Conservation (phyloP, 2,113 vertebrate genomes). For the Daubentonia madagascariensis region DNA sequence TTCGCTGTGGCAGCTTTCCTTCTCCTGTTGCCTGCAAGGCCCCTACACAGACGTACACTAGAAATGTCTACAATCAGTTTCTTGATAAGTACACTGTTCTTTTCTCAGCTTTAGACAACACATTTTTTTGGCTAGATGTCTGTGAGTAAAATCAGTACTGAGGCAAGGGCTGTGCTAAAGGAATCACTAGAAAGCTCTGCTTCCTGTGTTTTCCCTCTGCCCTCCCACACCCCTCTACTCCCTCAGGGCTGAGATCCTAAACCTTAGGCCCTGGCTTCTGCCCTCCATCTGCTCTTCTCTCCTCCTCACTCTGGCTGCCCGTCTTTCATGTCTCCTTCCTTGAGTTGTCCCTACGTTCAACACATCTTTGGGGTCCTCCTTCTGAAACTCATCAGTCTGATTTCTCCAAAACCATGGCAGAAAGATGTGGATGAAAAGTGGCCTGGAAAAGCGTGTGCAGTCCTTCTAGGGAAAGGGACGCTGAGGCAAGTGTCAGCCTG, state of each 20-base stretch:
- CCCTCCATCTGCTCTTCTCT: neutral
- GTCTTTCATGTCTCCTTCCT: neutral
- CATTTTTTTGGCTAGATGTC: neutral
- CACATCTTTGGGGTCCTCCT: neutral
- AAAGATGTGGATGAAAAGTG: neutral
- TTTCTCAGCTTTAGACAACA: neutral
- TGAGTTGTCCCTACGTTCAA: neutral
- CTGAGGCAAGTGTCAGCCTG: neutral
- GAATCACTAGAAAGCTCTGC: neutral
- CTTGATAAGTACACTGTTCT: neutral
- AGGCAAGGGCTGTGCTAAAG: neutral
- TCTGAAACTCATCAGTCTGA: neutral
- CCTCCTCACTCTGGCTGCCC: neutral
- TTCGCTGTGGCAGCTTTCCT: neutral
- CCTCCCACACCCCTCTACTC: neutral
- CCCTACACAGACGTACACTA: neutral
- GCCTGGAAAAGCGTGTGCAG: neutral
- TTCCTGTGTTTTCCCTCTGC: neutral
- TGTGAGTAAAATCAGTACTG: neutral
- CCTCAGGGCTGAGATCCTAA: neutral
- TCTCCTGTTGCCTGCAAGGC: neutral
- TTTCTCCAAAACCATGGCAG: neutral
- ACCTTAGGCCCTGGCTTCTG: neutral
- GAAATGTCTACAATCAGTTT: neutral
- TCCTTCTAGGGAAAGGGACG: neutral